Conservation (phyloP, 2,888 invertebrate species). For the Cerceris ruficornis region DNA sequence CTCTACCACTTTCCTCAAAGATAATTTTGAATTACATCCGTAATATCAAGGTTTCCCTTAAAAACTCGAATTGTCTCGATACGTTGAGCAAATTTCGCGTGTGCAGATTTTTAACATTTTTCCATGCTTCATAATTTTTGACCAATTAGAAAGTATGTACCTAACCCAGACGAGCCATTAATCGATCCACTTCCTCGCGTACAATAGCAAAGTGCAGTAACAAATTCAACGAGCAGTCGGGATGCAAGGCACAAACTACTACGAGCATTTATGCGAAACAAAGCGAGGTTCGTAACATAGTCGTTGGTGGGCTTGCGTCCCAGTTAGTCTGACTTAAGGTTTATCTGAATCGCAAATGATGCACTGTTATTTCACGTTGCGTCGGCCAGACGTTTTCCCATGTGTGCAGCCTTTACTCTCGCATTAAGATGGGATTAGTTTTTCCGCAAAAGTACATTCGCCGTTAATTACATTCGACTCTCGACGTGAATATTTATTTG, state of each 20-base stretch:
- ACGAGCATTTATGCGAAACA: constrained; percentile 29
- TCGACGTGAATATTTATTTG: constrained; percentile 27
- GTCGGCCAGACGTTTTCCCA: background rate
- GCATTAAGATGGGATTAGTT: constrained; percentile 19
- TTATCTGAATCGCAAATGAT: constrained; percentile 57
- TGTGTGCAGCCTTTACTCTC: background rate
- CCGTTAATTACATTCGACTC: constrained; percentile 32
- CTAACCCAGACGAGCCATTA: too few species aligned
- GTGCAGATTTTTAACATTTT: too few species aligned
- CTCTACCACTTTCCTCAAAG: too few species aligned
- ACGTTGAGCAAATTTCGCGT: too few species aligned
- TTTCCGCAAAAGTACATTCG: constrained; percentile 5
- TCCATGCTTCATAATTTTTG: too few species aligned
- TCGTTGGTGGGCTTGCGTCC: constrained; percentile 8
- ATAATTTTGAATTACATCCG: too few species aligned
- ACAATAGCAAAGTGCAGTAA: background rate
- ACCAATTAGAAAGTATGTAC: too few species aligned
- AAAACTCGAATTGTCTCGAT: too few species aligned
- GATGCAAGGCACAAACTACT: background rate
- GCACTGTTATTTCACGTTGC: constrained; percentile 21
- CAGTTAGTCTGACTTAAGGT: constrained; percentile 25
- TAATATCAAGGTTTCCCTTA: too few species aligned
- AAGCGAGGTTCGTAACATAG: constrained; percentile 31
- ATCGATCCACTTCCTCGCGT: background rate
- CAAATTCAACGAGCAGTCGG: background rate